Percentiles rank a stretch among this genome's conserved stretches.
Conservation (phyloP, 2,797 vertebrate species). For the Allobates femoralis region DNA sequence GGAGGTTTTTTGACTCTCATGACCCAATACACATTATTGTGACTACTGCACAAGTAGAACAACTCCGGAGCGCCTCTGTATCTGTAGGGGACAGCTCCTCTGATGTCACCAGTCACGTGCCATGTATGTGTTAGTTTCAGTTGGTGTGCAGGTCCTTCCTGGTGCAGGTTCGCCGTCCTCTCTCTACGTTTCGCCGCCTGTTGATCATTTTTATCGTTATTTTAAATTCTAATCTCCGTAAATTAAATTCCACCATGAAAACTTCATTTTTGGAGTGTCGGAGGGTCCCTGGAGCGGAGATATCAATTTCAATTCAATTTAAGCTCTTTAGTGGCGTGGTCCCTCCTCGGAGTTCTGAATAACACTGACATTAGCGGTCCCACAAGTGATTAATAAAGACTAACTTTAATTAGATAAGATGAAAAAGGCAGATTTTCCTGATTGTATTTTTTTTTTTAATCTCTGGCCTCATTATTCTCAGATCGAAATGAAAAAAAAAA, state of each 20-base stretch:
- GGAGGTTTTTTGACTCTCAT: too few relatives aligned
- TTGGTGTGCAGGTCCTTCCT: too few relatives aligned
- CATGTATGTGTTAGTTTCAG: too few relatives aligned
- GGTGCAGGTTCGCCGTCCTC: background rate
- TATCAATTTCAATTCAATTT: constrained; percentile 75
- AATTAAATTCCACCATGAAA: constrained; percentile 64
- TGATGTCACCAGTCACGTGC: too few relatives aligned
- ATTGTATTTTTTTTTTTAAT: constrained; percentile 58
- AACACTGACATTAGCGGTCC: constrained; percentile 72
- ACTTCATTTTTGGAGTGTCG: constrained; percentile 66
- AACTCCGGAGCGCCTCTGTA: too few relatives aligned
- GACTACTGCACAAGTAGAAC: too few relatives aligned
- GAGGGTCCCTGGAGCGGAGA: constrained; percentile 66
- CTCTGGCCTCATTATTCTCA: constrained; percentile 61
- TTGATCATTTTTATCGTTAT: constrained; percentile 4
- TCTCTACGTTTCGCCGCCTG: too few relatives aligned
- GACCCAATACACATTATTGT: too few relatives aligned
- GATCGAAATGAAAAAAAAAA: constrained; percentile 59
- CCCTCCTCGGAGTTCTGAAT: constrained; percentile 69
- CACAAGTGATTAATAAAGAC: constrained; percentile 66
- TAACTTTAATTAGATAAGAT: constrained; percentile 72
- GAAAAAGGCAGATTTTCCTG: constrained; percentile 62
- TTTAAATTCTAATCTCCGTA: constrained; percentile 36
- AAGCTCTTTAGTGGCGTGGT: constrained; percentile 69
- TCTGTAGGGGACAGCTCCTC: too few relatives aligned